Percentiles rank a stretch among this genome's conserved stretches.
These are phyloP conservation scores for Mus spicilegus DNA, from an alignment of 2,113 vertebrate species.

Conservation along the genomic window DNA sequence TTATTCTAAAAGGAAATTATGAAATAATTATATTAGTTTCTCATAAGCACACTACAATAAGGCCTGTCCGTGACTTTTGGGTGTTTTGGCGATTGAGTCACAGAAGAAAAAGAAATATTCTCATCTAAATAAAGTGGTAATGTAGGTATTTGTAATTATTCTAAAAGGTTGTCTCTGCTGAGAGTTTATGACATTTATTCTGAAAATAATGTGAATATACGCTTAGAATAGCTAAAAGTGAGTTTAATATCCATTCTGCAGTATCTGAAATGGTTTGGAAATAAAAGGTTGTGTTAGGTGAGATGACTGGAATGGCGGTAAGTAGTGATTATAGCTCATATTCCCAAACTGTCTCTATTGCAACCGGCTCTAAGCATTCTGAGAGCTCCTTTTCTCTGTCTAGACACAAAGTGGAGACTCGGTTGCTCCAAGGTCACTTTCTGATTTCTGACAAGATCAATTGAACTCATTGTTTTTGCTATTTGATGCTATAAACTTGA, in stretches of 20 bases:
- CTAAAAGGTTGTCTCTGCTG: background rate
- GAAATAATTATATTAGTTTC: background rate
- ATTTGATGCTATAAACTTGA: slow-evolving; percentile 36
- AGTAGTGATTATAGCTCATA: background rate
- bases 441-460: slow-evolving; percentile 15
- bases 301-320: background rate
- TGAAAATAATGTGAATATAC: background rate
- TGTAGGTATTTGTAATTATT: slow-evolving; percentile 1
- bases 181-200: background rate
- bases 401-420: slow-evolving; percentile 53
- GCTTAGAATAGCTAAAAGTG: background rate
- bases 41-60: background rate
- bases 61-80: background rate
- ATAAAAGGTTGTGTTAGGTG: background rate
- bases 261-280: background rate
- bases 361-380: background rate
- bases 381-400: slow-evolving; percentile 30
- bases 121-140: background rate
- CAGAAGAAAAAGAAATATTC: background rate
- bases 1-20: background rate
- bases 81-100: background rate
- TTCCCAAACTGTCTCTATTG: slow-evolving; percentile 24
- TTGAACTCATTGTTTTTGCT: slow-evolving; percentile 3
- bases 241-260: background rate
- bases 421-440: slow-evolving; percentile 60